These are phyloP conservation scores for Thumatha senex DNA, from an alignment of 2,888 invertebrate genomes.

Conservation along the genomic window DNA sequence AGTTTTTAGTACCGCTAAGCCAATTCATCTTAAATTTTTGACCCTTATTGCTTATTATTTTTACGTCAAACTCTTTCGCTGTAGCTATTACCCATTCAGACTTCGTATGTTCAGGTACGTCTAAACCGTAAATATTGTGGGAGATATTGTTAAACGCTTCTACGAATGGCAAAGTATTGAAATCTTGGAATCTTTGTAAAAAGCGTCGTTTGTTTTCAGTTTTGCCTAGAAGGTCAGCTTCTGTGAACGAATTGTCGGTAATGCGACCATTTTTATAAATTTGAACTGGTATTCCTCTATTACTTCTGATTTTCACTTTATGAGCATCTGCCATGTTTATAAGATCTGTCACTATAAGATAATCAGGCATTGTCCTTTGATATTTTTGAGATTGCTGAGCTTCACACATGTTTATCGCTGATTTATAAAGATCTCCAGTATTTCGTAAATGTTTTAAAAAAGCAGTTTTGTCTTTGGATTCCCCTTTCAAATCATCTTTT, in stretches of 20 bases:
- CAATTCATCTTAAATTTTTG: constrained; percentile 1
- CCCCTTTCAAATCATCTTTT: background rate
- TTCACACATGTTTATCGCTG: background rate
- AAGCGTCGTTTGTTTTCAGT: background rate
- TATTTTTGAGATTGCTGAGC: background rate
- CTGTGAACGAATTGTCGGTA: background rate
- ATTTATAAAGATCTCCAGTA: background rate
- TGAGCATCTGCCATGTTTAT: background rate
- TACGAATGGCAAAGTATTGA: background rate
- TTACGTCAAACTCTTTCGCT: background rate
- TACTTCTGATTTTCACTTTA: background rate
- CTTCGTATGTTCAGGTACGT: background rate
- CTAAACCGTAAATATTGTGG: background rate
- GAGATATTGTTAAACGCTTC: background rate
- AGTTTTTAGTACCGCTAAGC: background rate
- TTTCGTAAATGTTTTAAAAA: background rate
- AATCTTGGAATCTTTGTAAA: background rate
- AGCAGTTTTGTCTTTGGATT: background rate
- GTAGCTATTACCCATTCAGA: background rate
- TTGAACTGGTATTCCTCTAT: background rate
- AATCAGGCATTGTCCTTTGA: background rate
- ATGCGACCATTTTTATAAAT: background rate
- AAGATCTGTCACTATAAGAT: constrained; percentile 3
- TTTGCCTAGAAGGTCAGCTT: background rate
- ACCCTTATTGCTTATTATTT: background rate